phyloP scores from a whole-genome alignment of 2,113 vertebrate genomes.

The Elgaria multicarinata region DNA sequence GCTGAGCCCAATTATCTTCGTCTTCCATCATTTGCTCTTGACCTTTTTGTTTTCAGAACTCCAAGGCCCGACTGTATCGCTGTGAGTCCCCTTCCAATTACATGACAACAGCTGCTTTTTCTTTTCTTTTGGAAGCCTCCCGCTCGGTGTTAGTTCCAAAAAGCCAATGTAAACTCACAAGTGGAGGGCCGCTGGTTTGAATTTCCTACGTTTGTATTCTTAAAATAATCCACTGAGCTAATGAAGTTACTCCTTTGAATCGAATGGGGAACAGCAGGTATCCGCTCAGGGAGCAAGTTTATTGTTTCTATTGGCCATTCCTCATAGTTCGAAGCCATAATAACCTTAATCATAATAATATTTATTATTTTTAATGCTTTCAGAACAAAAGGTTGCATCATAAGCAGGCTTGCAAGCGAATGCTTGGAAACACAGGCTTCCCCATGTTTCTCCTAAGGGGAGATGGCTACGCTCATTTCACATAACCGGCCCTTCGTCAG shows the following conservation, averaged over 20 bases:
- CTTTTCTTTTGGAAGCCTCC: neutral
- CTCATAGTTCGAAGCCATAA: neutral
- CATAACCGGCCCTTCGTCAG: no score
- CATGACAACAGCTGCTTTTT: neutral
- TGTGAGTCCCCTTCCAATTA: neutral
- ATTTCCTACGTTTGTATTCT: conserved; percentile 65
- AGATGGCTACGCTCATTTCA: no score
- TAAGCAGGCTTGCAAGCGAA: neutral
- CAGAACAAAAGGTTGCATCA: neutral
- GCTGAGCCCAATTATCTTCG: neutral
- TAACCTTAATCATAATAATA: neutral
- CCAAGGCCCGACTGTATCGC: neutral
- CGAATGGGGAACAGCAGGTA: conserved; percentile 41
- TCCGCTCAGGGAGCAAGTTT: conserved; percentile 23
- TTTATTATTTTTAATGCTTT: neutral
- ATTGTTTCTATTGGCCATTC: conserved; percentile 37
- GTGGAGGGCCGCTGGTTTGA: conserved; percentile 6
- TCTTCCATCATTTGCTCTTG: neutral
- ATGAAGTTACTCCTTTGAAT: conserved; percentile 19
- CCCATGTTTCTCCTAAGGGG: no score
- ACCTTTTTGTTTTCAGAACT: neutral
- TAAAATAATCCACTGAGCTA: conserved; percentile 19
- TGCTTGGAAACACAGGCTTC: no score
- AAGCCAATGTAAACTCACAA: conserved; percentile 8
- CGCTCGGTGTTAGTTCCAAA: neutral